Conservation (phyloP, 2,113 vertebrate genomes). For the Fregetta grallaria region DNA sequence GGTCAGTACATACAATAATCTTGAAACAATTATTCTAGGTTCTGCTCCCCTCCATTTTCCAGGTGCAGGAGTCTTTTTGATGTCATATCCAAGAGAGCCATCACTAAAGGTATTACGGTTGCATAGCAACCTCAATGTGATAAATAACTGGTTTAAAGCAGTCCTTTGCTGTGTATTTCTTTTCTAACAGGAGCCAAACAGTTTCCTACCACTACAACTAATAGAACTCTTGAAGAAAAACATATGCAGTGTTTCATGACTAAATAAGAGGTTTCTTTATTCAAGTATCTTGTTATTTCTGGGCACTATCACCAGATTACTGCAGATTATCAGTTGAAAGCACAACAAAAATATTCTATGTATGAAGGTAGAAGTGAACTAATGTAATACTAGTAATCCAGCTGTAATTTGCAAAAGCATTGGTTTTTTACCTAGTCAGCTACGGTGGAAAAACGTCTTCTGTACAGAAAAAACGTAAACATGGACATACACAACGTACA, state of each 20-base stretch:
- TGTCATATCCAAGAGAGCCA: not conserved
- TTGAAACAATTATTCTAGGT: not conserved
- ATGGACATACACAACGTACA: slow-evolving; percentile 22
- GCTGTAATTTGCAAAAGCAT: not conserved
- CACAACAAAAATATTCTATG: not conserved
- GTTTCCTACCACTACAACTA: not conserved
- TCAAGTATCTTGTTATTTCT: not conserved
- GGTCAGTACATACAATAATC: not conserved
- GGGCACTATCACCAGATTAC: not conserved
- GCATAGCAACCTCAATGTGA: not conserved
- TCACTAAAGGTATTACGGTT: not conserved
- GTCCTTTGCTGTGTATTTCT: not conserved
- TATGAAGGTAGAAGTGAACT: not conserved
- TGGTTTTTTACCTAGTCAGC: not conserved
- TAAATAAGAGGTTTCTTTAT: slow-evolving; percentile 24
- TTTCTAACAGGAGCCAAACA: not conserved
- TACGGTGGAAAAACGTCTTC: not conserved
- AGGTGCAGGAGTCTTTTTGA: not conserved
- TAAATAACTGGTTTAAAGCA: not conserved
- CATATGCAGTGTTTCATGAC: not conserved
- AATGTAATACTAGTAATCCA: not conserved
- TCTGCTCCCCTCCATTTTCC: not conserved
- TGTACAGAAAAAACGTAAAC: not conserved
- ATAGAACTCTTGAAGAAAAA: not conserved
- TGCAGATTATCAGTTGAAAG: not conserved